Conservation (phyloP, 2,113 vertebrate species). For the Rousettus leschenaultii region DNA sequence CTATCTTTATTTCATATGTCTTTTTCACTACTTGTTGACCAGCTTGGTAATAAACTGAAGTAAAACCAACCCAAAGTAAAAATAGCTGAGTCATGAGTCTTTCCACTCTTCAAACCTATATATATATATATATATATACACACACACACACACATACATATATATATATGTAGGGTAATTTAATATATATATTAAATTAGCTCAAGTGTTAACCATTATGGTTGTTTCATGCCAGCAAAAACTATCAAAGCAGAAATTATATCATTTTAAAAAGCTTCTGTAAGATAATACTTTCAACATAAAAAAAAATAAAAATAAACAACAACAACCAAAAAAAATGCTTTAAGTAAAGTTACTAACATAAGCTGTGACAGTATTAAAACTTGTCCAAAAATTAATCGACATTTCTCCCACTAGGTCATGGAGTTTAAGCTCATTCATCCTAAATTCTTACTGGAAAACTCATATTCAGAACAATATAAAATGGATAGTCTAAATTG, state of each 20-base stretch:
- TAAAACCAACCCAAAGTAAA: background rate
- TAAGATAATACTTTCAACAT: background rate
- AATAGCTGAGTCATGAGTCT: background rate
- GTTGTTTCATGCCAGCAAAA: background rate
- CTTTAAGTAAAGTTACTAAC: background rate
- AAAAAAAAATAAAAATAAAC: background rate
- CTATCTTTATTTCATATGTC: background rate
- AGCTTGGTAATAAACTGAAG: background rate
- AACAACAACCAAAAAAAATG: too few relatives aligned
- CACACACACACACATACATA: too few relatives aligned
- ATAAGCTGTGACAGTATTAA: background rate
- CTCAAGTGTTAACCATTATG: background rate
- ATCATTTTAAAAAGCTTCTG: background rate
- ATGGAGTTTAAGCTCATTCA: background rate
- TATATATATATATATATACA: too few relatives aligned
- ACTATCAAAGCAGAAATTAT: background rate
- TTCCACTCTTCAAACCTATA: background rate
- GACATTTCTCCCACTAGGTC: background rate
- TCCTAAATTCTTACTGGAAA: background rate
- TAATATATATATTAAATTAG: background rate
- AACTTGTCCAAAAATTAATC: background rate
- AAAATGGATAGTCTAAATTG: background rate
- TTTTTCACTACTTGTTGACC: background rate
- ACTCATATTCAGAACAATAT: background rate
- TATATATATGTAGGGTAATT: too few relatives aligned